Base-by-base conservation (phyloP, 2,888 invertebrate genomes). In the Ichneumoninae sp. region DNA sequence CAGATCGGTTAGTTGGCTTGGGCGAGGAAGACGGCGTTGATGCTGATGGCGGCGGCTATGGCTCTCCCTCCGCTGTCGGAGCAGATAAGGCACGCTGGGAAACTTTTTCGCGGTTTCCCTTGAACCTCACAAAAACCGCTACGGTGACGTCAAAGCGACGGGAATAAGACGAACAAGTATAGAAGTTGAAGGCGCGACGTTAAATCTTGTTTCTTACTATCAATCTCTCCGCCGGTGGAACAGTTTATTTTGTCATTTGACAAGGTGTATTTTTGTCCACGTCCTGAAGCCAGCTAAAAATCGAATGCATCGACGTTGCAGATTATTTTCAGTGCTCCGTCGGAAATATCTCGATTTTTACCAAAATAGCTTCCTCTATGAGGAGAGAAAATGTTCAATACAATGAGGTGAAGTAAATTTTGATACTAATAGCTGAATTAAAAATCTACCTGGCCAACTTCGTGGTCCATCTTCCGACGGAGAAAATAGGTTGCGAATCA, bases 1-100 rank as follows among this genome's bases (percentile, higher is more conserved):
- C 89, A 87, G 76, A 89, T 89, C 86, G 87, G 88, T 87, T 87
- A 88, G 87, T 90, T 84, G 78, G 87, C 84, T 85, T 84, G 86
- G 81, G 78, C 69, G 75, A 4, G 85, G 81, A 52, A 52, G 66
- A 76, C 54, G 68, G 63, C 47, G 50, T 33, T 65, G 63, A 26
- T 57, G 71, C 36, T 47, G 63, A 63, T 63, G 63, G 63, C 63
- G 16, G 30, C 47, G 82, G 66, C 78, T 65, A 52, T 69, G 66
- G 30, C 63, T 44, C 30, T 47, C 74, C 19, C 54, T 40, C 54
- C 69, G 33, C 71, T 87, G 88, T 78, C 76, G 80, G 70, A 57
- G 80, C 79, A 89, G 90, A 91, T 91, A 91, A 91, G 89, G 73
- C 69, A 73, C 50, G 73, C 65, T 75, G 57, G 77, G 69, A 85